phyloP scores from a whole-genome alignment of 2,113 vertebrate species.

The Pelusios castaneus region DNA sequence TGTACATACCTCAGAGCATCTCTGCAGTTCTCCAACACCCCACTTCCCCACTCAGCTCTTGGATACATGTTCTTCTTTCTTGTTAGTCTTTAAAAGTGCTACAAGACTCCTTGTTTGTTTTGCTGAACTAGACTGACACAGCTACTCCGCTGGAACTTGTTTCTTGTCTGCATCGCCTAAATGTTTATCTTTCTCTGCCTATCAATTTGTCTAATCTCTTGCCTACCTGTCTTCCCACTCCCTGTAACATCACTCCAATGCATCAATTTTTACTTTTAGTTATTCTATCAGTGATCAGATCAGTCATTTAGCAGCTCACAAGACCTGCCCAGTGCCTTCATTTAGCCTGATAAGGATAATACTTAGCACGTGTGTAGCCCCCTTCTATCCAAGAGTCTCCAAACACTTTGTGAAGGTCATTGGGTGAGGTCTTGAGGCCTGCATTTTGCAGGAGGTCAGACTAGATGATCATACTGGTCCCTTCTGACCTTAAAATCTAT shows the following conservation, averaged over 20 bases:
- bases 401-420: not conserved
- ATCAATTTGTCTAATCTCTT: conserved; percentile 4
- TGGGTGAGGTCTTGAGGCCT: too few species aligned
- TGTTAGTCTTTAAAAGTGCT: not conserved
- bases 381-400: not conserved
- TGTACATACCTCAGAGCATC: not conserved
- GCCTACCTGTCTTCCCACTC: conserved; percentile 1
- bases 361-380: not conserved
- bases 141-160: too few species aligned
- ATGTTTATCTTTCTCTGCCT: not conserved
- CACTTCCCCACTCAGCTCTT: not conserved
- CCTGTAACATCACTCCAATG: conserved; percentile 15
- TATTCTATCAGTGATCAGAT: conserved; percentile 19
- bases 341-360: not conserved
- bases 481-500: too few species aligned
- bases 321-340: not conserved
- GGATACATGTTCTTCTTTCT: conserved; percentile 29
- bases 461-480: too few species aligned
- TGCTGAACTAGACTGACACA: too few species aligned
- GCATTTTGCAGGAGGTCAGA: too few species aligned
- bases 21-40: not conserved
- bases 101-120: too few species aligned
- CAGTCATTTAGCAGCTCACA: not conserved
- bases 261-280: not conserved
- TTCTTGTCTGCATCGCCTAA: conserved; percentile 16